phyloP scores from a whole-genome alignment of 2,113 vertebrate genomes.

The Nematolebias whitei region DNA sequence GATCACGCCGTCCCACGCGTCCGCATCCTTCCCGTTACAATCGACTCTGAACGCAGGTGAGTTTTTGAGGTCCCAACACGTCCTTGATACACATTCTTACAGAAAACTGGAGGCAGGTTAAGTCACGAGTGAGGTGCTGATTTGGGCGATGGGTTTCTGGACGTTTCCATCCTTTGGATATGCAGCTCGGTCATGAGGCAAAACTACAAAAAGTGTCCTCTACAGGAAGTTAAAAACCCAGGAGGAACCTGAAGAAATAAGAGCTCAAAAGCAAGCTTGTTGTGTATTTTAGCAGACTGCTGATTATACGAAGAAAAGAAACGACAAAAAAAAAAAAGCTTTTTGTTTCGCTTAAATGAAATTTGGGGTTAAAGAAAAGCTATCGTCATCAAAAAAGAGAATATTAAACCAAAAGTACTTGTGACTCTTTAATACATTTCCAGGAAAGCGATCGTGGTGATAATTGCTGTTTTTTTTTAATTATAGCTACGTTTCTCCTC shows the following conservation, averaged over 20 bases:
- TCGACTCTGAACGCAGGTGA: conserved; percentile 35
- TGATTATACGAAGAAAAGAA: conserved; percentile 64
- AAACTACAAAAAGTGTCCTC: conserved; percentile 29
- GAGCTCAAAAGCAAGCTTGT: conserved; percentile 58
- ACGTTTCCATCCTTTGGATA: conserved; percentile 56
- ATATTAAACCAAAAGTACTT: conserved; percentile 59
- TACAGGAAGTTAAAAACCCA: conserved; percentile 31
- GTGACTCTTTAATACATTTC: conserved; percentile 65
- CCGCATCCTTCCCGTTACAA: conserved; percentile 59
- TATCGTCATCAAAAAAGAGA: conserved; percentile 51
- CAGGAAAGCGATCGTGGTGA: conserved; percentile 66
- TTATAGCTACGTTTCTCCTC: conserved; percentile 54
- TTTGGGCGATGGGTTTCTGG: conserved; percentile 36
- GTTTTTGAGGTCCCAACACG: conserved; percentile 44
- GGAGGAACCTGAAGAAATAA: conserved; percentile 33
- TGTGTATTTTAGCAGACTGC: conserved; percentile 59
- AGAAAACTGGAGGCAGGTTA: conserved; percentile 42
- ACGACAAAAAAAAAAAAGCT: conserved; percentile 53
- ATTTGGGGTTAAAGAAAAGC: conserved; percentile 67
- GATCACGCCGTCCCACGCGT: conserved; percentile 46
- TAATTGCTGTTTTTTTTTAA: conserved; percentile 78
- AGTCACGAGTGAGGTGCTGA: conserved; percentile 59
- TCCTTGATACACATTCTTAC: conserved; percentile 57
- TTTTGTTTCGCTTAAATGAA: conserved; percentile 58
- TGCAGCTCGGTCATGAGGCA: conserved; percentile 53